Evolutionary conservation across 2,113 vertebrate genomes (phyloP), one percentile per base, ranked within the genome.

Genomic region (Ondatra zibethicus): DNA sequence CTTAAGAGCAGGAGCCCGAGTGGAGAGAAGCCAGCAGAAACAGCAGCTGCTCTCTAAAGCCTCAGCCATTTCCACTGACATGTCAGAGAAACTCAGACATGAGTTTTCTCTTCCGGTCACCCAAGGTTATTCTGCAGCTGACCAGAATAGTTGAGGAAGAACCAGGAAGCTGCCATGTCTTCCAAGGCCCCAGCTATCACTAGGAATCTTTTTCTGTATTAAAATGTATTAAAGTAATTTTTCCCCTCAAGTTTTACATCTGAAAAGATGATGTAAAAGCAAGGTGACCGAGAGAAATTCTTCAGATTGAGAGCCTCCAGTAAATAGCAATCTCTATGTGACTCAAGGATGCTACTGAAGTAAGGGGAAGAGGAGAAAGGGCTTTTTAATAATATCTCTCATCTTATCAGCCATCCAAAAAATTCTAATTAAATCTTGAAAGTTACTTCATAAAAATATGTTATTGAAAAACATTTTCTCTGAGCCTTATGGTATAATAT

Each of bases 191-290:
- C 95, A 88, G 93, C 80, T 92, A 77, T 98, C 96, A 96, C 33
- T 91, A 85, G 65, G 31, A 95, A 65, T 72, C 95, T 31, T 63
- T 84, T 97, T 96, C 87, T 94, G 86, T n/a, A n/a, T n/a, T n/a
- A n/a, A n/a, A n/a, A 39, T 96, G 87, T 42, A 97, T 97, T 93
- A 95, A 97, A 98, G 91, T 93, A 63, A 97, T 52, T 21, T 31
- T 50, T 17, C 27, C 11, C 4, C 47, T 14, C 25, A 17, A 5
- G 5, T 45, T 27, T 98, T 89, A 45, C 91, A 88, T 93, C 81
- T 98, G 85, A 96, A 95, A 97, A 91, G 91, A 88, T 97, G 97
- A 97, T 78, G 90, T 98, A 98, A 98, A 95, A 97, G 72, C 90
- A 94, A 73, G 75, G 66, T 97, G 93, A 97, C 92, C 97, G 96